Evolutionary conservation across 2,113 vertebrate species (phyloP).

Genomic region (Anarrhichthys ocellatus): DNA sequence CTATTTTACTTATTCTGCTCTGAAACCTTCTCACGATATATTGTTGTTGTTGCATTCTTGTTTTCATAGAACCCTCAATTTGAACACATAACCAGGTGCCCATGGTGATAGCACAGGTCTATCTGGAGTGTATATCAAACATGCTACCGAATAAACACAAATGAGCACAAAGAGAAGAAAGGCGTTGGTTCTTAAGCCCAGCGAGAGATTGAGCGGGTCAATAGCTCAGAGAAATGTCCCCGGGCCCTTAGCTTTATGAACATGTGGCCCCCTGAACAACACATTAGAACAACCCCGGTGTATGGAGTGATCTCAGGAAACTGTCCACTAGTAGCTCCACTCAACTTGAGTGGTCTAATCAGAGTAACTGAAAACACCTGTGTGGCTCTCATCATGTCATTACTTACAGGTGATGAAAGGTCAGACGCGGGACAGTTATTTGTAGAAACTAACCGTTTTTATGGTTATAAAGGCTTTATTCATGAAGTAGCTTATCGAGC

Average conservation of each 20-base stretch:
- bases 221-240: neutral
- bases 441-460: neutral
- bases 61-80: neutral
- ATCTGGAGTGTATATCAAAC: too few species aligned
- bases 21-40: neutral
- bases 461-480: neutral
- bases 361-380: neutral
- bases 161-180: neutral
- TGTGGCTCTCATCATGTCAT: neutral
- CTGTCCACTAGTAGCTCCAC: neutral
- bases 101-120: neutral
- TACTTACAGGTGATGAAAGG: neutral
- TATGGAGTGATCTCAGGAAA: neutral
- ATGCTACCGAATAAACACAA: neutral
- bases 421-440: neutral
- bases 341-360: neutral
- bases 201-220: neutral
- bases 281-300: neutral
- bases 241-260: neutral
- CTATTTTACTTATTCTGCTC: neutral
- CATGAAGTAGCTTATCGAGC: neutral
- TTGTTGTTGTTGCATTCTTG: neutral
- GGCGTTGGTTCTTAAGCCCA: neutral
- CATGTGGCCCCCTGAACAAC: neutral
- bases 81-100: neutral